Conservation (phyloP, 2,113 vertebrate species). For the Leucopsar rothschildi region DNA sequence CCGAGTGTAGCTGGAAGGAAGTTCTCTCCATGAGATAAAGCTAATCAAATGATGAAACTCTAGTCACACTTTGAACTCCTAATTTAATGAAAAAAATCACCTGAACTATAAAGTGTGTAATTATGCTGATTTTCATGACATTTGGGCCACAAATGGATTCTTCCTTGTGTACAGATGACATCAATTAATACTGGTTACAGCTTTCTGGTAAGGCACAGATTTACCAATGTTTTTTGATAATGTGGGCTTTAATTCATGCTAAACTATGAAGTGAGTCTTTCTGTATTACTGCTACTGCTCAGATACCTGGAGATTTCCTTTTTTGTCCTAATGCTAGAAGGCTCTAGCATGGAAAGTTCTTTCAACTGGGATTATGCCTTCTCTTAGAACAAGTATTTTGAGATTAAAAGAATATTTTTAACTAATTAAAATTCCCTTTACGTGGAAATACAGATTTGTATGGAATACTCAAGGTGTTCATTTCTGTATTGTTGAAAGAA, state of each 20-base stretch:
- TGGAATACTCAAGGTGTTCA: not conserved
- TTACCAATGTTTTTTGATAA: conserved; percentile 47
- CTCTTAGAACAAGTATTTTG: not conserved
- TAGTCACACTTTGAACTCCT: conserved; percentile 36
- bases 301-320: not conserved
- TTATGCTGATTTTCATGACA: conserved; percentile 75
- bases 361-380: not conserved
- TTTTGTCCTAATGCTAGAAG: not conserved
- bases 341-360: not conserved
- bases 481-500: not conserved
- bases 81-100: conserved; percentile 73
- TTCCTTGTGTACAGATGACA: conserved; percentile 67
- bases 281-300: not conserved
- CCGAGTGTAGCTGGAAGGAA: not conserved
- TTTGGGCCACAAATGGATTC: conserved; percentile 75
- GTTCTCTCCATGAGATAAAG: conserved; percentile 36
- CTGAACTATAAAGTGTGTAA: conserved; percentile 58
- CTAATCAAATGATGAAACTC: conserved; percentile 34
- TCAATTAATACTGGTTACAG: conserved; percentile 62
- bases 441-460: not conserved
- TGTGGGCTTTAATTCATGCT: conserved; percentile 54
- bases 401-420: not conserved
- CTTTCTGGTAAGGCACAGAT: conserved; percentile 51
- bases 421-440: not conserved
- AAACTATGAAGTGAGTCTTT: conserved; percentile 27